Evolutionary conservation across 2,888 invertebrate genomes (phyloP).

Genomic region (Nomada hirtipes): DNA sequence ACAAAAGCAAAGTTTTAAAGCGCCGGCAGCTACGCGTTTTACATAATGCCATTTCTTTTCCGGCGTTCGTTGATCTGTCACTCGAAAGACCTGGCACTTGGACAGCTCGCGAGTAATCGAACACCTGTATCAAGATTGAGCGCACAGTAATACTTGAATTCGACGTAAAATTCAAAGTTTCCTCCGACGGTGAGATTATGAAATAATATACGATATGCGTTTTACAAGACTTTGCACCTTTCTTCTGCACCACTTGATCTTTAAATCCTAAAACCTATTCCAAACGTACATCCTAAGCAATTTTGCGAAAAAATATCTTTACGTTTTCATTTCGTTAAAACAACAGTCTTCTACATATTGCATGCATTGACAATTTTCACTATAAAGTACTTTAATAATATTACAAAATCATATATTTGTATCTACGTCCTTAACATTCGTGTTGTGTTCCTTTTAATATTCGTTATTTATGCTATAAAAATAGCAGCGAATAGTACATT

Average conservation of each 20-base stretch:
- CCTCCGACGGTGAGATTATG: slow-evolving; percentile 64
- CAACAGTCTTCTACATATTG: no score
- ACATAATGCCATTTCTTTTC: slow-evolving; percentile 23
- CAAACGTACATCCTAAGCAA: no score
- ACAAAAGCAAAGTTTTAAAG: slow-evolving; percentile 29
- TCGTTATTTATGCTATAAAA: no score
- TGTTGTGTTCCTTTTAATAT: no score
- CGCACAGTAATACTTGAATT: slow-evolving; percentile 58
- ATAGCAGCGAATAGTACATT: no score
- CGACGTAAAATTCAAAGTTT: slow-evolving; percentile 54
- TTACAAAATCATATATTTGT: no score
- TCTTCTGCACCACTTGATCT: not conserved
- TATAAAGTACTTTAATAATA: no score
- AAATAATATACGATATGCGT: slow-evolving; percentile 77
- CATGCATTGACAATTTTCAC: no score
- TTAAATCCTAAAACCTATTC: no score
- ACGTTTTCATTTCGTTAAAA: no score
- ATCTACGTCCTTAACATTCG: no score
- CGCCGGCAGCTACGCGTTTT: slow-evolving; percentile 26
- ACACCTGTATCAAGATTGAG: slow-evolving; percentile 18
- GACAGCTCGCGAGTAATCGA: not conserved
- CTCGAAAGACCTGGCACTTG: slow-evolving; percentile 3
- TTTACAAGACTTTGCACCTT: slow-evolving; percentile 68
- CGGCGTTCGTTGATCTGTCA: slow-evolving; percentile 29
- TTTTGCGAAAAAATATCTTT: no score